These are phyloP conservation scores for Drosophila conformis DNA, from an alignment of 2,888 invertebrate genomes.

Conservation along the genomic window DNA sequence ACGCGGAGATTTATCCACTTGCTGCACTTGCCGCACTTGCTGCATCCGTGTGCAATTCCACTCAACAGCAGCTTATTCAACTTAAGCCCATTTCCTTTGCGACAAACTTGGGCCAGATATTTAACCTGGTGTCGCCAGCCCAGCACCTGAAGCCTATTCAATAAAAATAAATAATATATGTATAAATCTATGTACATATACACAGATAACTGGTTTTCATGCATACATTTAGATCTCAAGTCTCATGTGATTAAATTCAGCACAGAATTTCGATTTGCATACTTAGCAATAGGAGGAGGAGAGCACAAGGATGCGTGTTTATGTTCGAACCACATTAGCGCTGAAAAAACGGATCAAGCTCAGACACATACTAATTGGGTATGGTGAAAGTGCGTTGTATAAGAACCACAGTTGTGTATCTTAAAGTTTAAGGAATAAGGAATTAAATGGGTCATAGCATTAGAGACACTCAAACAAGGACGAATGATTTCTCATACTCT, in stretches of 20 bases:
- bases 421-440: neutral
- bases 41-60: conserved; percentile 23
- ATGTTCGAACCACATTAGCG: neutral
- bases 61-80: neutral
- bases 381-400: neutral
- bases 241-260: neutral
- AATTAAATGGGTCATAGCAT: neutral
- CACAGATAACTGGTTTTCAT: neutral
- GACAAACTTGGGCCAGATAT: conserved; percentile 19
- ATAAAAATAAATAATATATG: neutral
- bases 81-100: conserved; percentile 18
- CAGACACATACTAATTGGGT: neutral
- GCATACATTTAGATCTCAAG: neutral
- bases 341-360: neutral
- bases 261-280: neutral
- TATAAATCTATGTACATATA: neutral
- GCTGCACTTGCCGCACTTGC: neutral
- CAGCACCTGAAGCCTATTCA: neutral
- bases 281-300: neutral
- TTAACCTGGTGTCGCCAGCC: conserved; percentile 21
- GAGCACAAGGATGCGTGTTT: neutral
- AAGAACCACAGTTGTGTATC: neutral
- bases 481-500: neutral
- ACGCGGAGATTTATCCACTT: conserved; percentile 26
- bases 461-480: neutral